Base-by-base conservation (phyloP, 1,140 invertebrate genomes). In the Drosophila takahashii region DNA sequence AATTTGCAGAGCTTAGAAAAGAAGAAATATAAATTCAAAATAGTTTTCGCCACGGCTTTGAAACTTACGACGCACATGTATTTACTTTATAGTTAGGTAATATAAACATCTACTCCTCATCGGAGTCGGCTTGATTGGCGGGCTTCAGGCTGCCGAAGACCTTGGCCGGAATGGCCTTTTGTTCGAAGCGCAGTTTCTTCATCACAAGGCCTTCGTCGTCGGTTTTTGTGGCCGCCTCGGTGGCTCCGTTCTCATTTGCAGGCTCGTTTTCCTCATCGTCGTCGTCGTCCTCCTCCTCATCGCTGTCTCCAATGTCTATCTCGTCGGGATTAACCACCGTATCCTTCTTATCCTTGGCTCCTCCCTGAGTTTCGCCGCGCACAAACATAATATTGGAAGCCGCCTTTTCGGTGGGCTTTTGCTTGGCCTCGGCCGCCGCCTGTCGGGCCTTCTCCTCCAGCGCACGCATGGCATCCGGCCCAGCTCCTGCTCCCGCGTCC, bases 301-400 rank as follows among this genome's bases (percentile, higher is more conserved):
- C 95, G 67, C 97, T 97, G 90, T 95, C 95, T 89, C 96, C 97
- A 91, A 99, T 96, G 90, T 98, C 94, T 91, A 99, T 98, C 93
- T 99, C 98, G 93, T 98, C 98, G 15, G 98, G 98, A 95, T 99
- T 99, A 36, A 95, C 94, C 1, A 97, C 95, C 0, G 83, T 70
- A 18, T 86, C 77, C 5, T 76, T 34, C 56, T 94, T 95, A 62
- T 94, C 94, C 77, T 97, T 95, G 73, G 95, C 94, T 29, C 94
- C 93, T 56, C 96, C 96, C 93, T 96, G 96, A n/a, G 96, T 98
- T 92, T 96, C 96, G 69, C 97, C 97, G 75, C 96, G 94, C 39
- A 97, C 96, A 93, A 97, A 98, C 92, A 96, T 93, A 80, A 98
- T 97, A 84, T 95, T 95, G 73, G 92, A 92, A 32, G 93, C 92